phyloP scores from a whole-genome alignment of 2,113 vertebrate species.

The Todiramphus chloris region DNA sequence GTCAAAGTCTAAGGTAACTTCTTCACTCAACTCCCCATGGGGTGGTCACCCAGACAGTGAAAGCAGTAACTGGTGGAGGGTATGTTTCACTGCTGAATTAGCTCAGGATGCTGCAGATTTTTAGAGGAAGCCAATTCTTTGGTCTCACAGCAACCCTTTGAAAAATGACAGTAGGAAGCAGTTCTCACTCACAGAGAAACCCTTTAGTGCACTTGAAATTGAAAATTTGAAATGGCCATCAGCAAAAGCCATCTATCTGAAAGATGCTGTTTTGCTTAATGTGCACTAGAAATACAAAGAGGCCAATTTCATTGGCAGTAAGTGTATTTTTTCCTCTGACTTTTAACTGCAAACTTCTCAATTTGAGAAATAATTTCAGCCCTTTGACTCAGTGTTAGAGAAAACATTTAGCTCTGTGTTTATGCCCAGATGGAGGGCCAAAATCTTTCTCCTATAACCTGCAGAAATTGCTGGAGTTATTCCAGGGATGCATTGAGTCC shows the following conservation, averaged over 20 bases:
- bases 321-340: background rate
- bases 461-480: slow-evolving; percentile 1
- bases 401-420: background rate
- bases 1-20: background rate
- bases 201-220: background rate
- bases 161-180: background rate
- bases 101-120: background rate
- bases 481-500: slow-evolving; percentile 39
- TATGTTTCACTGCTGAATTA: background rate
- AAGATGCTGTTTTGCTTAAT: background rate
- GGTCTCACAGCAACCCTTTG: background rate
- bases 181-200: background rate
- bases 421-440: background rate
- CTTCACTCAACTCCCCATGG: background rate
- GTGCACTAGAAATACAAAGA: background rate
- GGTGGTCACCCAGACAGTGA: background rate
- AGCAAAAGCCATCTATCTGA: background rate
- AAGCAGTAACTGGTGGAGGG: background rate
- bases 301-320: background rate
- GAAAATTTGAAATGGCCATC: background rate
- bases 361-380: background rate
- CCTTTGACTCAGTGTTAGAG: background rate
- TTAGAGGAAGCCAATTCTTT: background rate
- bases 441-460: background rate
- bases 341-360: background rate